Base-by-base conservation (phyloP, 2,888 invertebrate genomes). In the Parochlus steinenii region DNA sequence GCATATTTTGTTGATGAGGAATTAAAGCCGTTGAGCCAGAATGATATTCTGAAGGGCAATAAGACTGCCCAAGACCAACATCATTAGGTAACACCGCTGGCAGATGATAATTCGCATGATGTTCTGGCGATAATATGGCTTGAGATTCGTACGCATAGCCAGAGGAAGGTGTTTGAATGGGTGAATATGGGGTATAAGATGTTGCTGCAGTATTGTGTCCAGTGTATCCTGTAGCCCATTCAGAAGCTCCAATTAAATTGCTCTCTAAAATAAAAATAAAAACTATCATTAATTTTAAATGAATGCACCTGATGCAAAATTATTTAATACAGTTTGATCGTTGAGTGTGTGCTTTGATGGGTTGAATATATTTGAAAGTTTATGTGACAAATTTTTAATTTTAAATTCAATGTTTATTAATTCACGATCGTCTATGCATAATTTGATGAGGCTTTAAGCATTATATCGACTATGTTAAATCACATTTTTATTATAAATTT, bases 191-290 rank as follows among this genome's bases (percentile, higher is more conserved):
- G 6, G 65, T 58, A 44, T 61, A 61, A 41, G 57, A 46, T 6
- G 67, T 64, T 38, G 69, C 59, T 14, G 64, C 48, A 1, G 64
- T 52, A 18, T 65, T 56, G 3, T 65, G 62, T 17, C 50, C 44
- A n/a, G 53, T 49, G 44, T 66, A 69, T 5, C 69, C 69, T 44
- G 68, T 69, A n/a, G n/a, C n/a, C 71, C 70, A 71, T 46, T 71
- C 71, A 39, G 64, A 65, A 17, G 71, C 69, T 6, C 69, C 70
- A 45, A 71, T 63, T 46, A 71, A 63, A 49, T 69, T 69, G 41
- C 65, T 67, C 44, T 70, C 70, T 58, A 60, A 44, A 43, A 43
- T 39, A 31, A 29, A 31, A 16, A 33, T 4, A 5, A 27, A 19
- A 17, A 24, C 23, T 24, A 24, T 16, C 23, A 32, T 28, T 28